phyloP scores from a whole-genome alignment of 2,797 vertebrate species.

The Lophotriccus pileatus region DNA sequence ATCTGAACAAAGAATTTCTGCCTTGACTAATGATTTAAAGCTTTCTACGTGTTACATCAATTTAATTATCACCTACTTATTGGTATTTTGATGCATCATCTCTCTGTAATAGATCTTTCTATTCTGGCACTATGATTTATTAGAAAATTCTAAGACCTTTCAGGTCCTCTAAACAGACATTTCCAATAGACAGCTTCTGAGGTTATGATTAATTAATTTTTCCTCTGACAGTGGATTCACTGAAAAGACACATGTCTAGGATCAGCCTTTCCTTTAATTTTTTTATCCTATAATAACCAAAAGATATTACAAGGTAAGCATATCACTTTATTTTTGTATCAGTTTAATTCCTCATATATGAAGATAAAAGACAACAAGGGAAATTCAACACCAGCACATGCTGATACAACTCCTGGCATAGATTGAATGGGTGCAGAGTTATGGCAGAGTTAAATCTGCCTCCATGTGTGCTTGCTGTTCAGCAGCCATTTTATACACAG shows the following conservation, averaged over 20 bases:
- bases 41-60: neutral
- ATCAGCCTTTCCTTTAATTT: neutral
- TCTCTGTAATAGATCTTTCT: neutral
- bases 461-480: neutral
- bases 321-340: neutral
- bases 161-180: slow-evolving; percentile 2
- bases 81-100: neutral
- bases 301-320: neutral
- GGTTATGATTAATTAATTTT: slow-evolving; percentile 41
- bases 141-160: slow-evolving; percentile 27
- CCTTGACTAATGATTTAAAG: slow-evolving; percentile 31
- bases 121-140: slow-evolving; percentile 17
- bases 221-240: slow-evolving; percentile 14
- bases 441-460: neutral
- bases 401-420: neutral
- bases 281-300: neutral
- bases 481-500: slow-evolving; percentile 29
- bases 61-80: slow-evolving; percentile 40
- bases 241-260: neutral
- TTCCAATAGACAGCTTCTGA: slow-evolving; percentile 15
- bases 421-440: neutral
- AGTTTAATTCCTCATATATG: neutral
- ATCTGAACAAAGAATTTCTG: slow-evolving; percentile 22
- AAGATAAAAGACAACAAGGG: neutral
- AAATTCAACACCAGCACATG: neutral